Evolutionary conservation across 2,113 vertebrate species (phyloP).

Genomic region (Tragulus kanchil): DNA sequence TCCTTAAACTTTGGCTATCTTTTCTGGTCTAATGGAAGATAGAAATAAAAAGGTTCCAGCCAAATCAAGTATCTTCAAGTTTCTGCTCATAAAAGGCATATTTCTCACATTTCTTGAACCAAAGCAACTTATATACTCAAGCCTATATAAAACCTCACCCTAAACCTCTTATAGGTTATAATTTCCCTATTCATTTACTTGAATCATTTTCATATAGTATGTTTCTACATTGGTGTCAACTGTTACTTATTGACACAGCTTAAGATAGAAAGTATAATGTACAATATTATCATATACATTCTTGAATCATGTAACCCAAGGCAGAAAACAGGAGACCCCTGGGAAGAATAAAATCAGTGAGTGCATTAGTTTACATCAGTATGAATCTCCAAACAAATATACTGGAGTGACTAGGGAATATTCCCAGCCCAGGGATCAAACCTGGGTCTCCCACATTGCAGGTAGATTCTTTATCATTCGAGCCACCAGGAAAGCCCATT

Average conservation of each 20-base stretch:
- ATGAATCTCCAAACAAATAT: no score
- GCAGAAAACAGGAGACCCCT: neutral
- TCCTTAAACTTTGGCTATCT: neutral
- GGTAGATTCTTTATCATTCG: neutral
- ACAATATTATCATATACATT: neutral
- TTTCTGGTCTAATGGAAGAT: neutral
- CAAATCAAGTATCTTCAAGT: neutral
- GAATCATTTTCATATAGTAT: neutral
- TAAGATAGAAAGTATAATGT: neutral
- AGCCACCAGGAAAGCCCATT: neutral
- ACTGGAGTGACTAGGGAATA: neutral
- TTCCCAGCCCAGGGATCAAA: neutral
- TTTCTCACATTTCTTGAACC: neutral
- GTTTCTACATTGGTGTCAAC: neutral
- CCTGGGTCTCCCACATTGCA: accelerated
- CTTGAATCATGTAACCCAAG: neutral
- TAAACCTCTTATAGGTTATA: neutral
- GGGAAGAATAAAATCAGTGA: neutral
- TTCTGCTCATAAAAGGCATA: neutral
- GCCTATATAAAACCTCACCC: neutral
- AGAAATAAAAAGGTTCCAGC: neutral
- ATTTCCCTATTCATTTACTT: neutral
- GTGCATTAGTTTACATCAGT: neutral
- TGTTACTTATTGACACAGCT: neutral
- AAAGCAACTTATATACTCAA: neutral